Evolutionary conservation across 2,113 vertebrate species (phyloP).

Genomic region (Tonatia bakeri): DNA sequence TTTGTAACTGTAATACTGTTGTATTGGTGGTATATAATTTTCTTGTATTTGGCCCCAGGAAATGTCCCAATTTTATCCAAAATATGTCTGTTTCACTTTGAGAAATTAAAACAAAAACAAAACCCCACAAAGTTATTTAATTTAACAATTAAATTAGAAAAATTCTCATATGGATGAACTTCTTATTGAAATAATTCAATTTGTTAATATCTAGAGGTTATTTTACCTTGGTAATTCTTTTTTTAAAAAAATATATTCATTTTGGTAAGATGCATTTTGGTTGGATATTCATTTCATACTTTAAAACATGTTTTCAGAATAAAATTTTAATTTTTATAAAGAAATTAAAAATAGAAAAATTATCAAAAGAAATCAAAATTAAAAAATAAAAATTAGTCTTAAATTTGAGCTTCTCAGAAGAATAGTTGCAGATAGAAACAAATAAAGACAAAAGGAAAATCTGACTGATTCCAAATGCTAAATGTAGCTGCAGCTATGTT

Average conservation of each 20-base stretch:
- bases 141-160: background rate
- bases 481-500: background rate
- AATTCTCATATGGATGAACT: background rate
- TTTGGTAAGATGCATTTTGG: background rate
- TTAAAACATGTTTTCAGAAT: background rate
- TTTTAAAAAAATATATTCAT: background rate
- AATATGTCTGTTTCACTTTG: slow-evolving; percentile 62
- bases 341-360: background rate
- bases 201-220: background rate
- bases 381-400: background rate
- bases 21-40: slow-evolving; percentile 89
- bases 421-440: background rate
- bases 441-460: background rate
- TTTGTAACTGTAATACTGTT: slow-evolving; percentile 86
- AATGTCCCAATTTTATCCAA: slow-evolving; percentile 81
- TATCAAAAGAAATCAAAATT: background rate
- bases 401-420: background rate
- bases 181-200: background rate
- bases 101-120: slow-evolving; percentile 26
- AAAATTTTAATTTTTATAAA: slow-evolving; percentile 30
- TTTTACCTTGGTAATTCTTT: background rate
- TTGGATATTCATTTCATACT: background rate
- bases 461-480: background rate
- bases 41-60: slow-evolving; percentile 93
- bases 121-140: background rate